Conservation (phyloP, 2,888 invertebrate species). For the Hyppa rectilinea region DNA sequence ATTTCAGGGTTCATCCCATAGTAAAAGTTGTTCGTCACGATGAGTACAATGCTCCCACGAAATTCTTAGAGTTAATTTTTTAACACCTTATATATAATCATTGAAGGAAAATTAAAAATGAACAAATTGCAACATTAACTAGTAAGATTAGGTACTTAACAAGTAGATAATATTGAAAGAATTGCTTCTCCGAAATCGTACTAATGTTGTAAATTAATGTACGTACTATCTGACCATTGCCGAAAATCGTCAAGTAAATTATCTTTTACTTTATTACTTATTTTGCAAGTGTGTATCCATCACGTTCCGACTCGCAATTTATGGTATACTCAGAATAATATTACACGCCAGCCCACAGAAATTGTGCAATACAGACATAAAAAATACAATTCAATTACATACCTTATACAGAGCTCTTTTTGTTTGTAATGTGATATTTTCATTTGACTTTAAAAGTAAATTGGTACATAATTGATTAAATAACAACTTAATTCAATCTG, state of each 20-base stretch:
- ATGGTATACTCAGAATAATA: constrained; percentile 17
- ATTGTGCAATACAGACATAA: neutral
- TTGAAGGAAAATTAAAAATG: too few species aligned
- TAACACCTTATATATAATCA: too few species aligned
- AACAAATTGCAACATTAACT: neutral
- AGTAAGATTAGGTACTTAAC: constrained; percentile 1
- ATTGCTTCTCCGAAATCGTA: constrained; percentile 29
- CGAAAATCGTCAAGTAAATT: constrained; percentile 14
- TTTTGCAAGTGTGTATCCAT: constrained; percentile 18
- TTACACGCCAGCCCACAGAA: neutral
- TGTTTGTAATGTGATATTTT: neutral
- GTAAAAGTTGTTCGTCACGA: too few species aligned
- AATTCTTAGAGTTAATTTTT: too few species aligned
- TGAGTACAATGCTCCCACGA: too few species aligned
- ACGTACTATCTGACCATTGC: constrained; percentile 29
- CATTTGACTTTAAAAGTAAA: neutral
- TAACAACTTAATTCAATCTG: neutral
- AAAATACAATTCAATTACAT: neutral
- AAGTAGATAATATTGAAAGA: constrained; percentile 16
- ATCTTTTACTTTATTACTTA: constrained; percentile 10
- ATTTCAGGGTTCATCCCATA: too few species aligned
- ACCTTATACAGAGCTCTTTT: neutral
- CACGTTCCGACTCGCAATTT: constrained; percentile 10
- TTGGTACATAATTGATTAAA: neutral
- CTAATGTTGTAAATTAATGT: constrained; percentile 13